These are phyloP conservation scores for Argyrosomus japonicus DNA, from an alignment of 2,113 vertebrate species.

Conservation along the genomic window DNA sequence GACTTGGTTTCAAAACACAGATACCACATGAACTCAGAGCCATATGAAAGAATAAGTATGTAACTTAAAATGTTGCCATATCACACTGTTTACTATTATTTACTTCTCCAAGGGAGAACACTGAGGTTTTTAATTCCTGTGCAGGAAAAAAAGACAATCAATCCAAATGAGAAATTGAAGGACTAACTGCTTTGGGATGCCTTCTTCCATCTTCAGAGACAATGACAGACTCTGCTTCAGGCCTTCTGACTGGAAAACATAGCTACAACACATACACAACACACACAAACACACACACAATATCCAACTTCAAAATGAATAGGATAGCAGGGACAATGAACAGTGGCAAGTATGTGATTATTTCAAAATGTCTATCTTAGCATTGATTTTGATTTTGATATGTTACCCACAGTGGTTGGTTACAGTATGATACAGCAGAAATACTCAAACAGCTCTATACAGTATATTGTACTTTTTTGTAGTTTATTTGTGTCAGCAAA, in stretches of 20 bases:
- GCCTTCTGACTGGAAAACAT: conserved; percentile 63
- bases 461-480: neutral
- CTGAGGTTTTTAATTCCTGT: neutral
- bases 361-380: neutral
- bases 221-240: conserved; percentile 47
- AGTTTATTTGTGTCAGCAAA: neutral
- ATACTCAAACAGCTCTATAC: neutral
- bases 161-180: neutral
- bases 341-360: neutral
- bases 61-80: no score
- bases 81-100: neutral
- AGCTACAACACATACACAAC: conserved; percentile 71
- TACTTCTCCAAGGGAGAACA: no score
- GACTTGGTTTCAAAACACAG: neutral
- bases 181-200: conserved; percentile 65
- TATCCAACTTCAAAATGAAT: neutral
- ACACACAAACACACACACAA: neutral
- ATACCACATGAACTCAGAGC: neutral
- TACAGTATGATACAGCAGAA: neutral
- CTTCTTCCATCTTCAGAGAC: conserved; percentile 69
- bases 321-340: neutral
- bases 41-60: neutral
- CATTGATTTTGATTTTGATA: neutral
- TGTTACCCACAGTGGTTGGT: no score
- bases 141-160: neutral